Percentiles rank a stretch among this genome's conserved stretches.
Conservation (phyloP, 2,113 vertebrate species). For the Odocoileus virginianus region DNA sequence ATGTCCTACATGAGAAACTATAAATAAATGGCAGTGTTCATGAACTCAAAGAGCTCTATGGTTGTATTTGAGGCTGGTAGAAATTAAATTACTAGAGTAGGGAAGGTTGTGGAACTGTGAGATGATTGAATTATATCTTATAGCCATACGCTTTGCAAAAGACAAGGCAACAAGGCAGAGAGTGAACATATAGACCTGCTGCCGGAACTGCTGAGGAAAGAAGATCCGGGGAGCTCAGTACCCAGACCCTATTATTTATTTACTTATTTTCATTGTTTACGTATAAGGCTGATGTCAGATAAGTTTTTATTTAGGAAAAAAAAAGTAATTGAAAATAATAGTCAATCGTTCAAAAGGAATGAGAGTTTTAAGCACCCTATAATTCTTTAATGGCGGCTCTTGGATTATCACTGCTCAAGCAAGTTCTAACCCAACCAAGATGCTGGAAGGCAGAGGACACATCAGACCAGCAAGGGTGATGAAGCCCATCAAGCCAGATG, state of each 20-base stretch:
- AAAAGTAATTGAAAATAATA: not conserved
- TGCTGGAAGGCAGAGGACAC: not conserved
- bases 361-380: not conserved
- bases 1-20: not conserved
- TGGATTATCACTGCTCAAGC: not conserved
- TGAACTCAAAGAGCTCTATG: not conserved
- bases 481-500: not conserved
- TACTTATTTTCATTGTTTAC: not conserved
- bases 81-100: not conserved
- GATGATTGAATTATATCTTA: not conserved
- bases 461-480: not conserved
- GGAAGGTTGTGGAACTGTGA: not conserved
- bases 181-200: conserved; percentile 1
- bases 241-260: not conserved
- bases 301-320: not conserved
- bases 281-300: not conserved
- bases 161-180: not conserved
- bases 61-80: not conserved
- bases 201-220: not conserved
- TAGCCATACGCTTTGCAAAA: not conserved
- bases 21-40: not conserved
- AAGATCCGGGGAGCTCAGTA: not conserved
- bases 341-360: not conserved
- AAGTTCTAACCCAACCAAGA: not conserved
- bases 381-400: not conserved